Base-by-base conservation (phyloP, 2,797 vertebrate genomes). In the Coregonus suidteri region DNA sequence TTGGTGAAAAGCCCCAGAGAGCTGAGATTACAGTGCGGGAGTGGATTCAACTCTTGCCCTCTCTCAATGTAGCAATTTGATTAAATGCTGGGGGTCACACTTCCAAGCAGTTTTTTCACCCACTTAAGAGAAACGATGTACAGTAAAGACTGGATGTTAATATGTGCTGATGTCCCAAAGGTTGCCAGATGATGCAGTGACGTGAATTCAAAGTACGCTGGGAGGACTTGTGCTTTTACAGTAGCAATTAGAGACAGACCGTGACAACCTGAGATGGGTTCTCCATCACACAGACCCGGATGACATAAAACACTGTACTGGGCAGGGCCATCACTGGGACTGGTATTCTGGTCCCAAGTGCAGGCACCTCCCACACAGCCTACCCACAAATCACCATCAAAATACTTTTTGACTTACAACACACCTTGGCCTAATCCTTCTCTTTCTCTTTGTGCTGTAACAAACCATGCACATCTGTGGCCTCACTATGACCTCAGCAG, bases 121-220 rank as follows among this genome's bases (percentile, higher is more conserved):
- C 76, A 47, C 75, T 74, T 88, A 83, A 85, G 82, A 79, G 74
- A 83, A 83, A 84, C 79, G 84, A 82, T 77, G 80, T 16, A 47
- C 84, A 79, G 82, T 83, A 83, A 80, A 86, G 73, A 73, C 79
- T 78, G 80, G 81, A 84, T 87, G 87, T 88, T 88, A 90, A 91
- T 90, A 91, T 88, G 86, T 83, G 84, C 88, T 79, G 87, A 85
- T 84, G 86, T 92, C 88, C 86, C 85, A 86, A 89, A 86, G 25
- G 87, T 90, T 87, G 88, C 83, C 86, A 87, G 2, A 52, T 79
- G 79, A 56, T 86, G 84, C 86, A 84, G 84, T 79, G 86, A 81
- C 77, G 84, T 80, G 86, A 79, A 86, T 73, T 76, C 84, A 91
- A 88, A 89, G 83, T 87, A 87, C 79, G 54, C 82, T 65, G 18